phyloP scores from a whole-genome alignment of 2,797 vertebrate species.

The Spizella passerina region DNA sequence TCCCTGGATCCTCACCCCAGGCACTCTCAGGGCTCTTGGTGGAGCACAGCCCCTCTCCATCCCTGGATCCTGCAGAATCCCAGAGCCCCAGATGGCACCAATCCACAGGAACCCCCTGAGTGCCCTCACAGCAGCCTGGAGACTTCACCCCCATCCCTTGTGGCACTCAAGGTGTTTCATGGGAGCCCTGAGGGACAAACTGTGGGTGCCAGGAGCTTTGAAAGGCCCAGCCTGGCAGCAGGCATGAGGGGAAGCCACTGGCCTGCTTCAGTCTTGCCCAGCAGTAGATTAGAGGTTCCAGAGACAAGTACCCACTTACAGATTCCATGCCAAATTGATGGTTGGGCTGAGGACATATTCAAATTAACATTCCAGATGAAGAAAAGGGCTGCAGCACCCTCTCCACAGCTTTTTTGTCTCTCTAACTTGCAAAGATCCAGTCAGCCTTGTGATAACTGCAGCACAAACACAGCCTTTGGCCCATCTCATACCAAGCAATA shows the following conservation, averaged over 20 bases:
- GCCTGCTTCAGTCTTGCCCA: neutral
- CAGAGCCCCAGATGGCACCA: neutral
- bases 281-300: neutral
- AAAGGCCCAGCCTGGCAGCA: neutral
- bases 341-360: neutral
- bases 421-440: neutral
- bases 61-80: neutral
- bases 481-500: neutral
- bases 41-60: neutral
- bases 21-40: neutral
- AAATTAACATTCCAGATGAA: neutral
- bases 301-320: neutral
- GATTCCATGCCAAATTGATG: neutral
- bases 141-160: neutral
- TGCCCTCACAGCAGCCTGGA: neutral
- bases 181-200: neutral
- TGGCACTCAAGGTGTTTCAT: neutral
- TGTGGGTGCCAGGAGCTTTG: neutral
- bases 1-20: neutral
- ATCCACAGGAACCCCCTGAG: rapidly evolving
- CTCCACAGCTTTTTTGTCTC: neutral
- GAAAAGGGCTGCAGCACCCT: neutral
- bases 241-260: neutral
- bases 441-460: neutral
- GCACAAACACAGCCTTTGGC: neutral